These are phyloP conservation scores for Drosophila parthenogenetica DNA, from an alignment of 2,888 invertebrate genomes.

Conservation along the genomic window DNA sequence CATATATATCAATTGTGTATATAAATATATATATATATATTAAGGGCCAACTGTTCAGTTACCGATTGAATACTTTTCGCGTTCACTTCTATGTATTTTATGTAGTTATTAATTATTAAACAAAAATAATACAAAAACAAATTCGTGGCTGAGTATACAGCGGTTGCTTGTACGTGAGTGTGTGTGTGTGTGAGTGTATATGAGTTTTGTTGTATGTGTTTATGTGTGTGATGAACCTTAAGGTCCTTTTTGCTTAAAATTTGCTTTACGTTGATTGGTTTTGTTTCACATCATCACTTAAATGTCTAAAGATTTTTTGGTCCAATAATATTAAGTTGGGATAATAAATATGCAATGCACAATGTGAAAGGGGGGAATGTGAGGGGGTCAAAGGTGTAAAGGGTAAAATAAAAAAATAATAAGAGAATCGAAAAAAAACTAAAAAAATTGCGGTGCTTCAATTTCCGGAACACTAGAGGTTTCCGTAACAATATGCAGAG, in stretches of 20 bases:
- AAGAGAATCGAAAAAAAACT: slow-evolving; percentile 24
- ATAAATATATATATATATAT: slow-evolving; percentile 34
- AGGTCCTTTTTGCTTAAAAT: slow-evolving; percentile 39
- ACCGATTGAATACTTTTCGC: slow-evolving; percentile 66
- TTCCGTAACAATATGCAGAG: slow-evolving; percentile 35
- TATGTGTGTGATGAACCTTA: slow-evolving; percentile 13
- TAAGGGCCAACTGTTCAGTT: slow-evolving; percentile 46
- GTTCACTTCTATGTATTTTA: slow-evolving; percentile 62
- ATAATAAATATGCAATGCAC: slow-evolving; percentile 70
- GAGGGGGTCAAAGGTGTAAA: slow-evolving; percentile 30
- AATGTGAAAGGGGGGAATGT: slow-evolving; percentile 28
- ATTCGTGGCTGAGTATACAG: slow-evolving; percentile 73
- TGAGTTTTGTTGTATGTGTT: neutral
- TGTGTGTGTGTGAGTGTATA: neutral
- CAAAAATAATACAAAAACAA: slow-evolving; percentile 75
- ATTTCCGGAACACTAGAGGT: slow-evolving; percentile 31
- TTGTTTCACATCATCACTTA: slow-evolving; percentile 78
- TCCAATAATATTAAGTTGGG: slow-evolving; percentile 83
- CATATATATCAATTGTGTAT: slow-evolving; percentile 1
- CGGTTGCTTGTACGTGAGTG: slow-evolving; percentile 44
- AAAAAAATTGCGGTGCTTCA: slow-evolving; percentile 55
- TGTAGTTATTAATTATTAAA: slow-evolving; percentile 63
- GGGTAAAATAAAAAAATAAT: slow-evolving; percentile 28
- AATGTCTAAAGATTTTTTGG: slow-evolving; percentile 86
- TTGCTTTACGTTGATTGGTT: slow-evolving; percentile 40